Evolutionary conservation across 2,797 vertebrate species (phyloP), one percentile per base, ranked within the genome.

Genomic region (Ibycter americanus): DNA sequence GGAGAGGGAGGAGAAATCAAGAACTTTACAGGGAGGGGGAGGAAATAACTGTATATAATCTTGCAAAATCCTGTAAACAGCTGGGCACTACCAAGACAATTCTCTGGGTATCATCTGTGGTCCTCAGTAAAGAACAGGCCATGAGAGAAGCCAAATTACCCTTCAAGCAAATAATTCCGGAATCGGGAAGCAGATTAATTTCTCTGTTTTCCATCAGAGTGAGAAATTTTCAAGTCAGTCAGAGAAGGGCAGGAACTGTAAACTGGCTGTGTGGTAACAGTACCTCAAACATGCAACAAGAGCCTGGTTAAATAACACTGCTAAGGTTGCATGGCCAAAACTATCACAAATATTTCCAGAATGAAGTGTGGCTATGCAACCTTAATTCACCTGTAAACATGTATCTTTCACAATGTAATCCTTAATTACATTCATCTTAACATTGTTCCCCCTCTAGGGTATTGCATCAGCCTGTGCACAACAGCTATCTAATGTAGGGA

Each of bases 21-120:
- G 91, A 77, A 83, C 36, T 12, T 18, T 73, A 72, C 66, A 68
- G 62, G 49, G 34, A 65, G 92, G 62, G 70, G 80, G 46, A 71
- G 55, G 92, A 96, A 92, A 94, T 76, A 86, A 87, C 92, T 95
- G 87, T 51, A 89, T 70, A 83, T 81, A 94, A 91, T 91, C 92
- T 89, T 94, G 77, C 76, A 87, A 94, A 96, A 91, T 91, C 83
- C 83, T 89, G 26, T 88, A 87, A 95, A 93, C 65, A 90, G 62
- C 61, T 22, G 84, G 42, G 18, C 3, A 3, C 74, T 96, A 94
- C 92, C 92, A 89, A 92, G 70, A 83, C 62, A 59, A 71, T 74
- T 96, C 91, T 96, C 91, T 78, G 59, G 61, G 51, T 54, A 80
- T 94, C 58, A 19, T 20, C 72, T 82, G 54, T 52, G 58, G 77